These are phyloP conservation scores for Budorcas taxicolor DNA, from an alignment of 2,113 vertebrate species.

Conservation along the genomic window DNA sequence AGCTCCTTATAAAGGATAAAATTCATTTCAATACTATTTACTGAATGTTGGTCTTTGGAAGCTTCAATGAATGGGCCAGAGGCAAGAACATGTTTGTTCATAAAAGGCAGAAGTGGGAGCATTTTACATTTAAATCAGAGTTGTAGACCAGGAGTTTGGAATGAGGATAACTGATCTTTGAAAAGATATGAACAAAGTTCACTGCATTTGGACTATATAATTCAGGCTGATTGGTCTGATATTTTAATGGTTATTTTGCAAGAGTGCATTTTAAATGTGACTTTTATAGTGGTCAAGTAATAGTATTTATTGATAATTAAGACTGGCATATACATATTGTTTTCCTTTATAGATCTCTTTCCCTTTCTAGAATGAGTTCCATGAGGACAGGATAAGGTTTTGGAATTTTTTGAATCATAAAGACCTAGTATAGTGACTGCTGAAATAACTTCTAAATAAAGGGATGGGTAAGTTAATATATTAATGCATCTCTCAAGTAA, in stretches of 20 bases:
- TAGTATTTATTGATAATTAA: neutral
- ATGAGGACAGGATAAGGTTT: neutral
- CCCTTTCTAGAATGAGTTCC: neutral
- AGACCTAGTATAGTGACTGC: neutral
- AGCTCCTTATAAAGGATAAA: neutral
- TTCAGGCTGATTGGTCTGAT: neutral
- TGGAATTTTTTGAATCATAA: neutral
- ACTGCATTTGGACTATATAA: neutral
- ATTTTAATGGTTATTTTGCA: neutral
- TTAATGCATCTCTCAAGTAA: neutral
- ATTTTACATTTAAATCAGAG: conserved; percentile 2
- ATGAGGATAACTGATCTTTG: neutral
- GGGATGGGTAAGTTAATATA: neutral
- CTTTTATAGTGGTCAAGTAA: neutral
- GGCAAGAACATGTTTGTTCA: neutral
- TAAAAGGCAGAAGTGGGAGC: neutral
- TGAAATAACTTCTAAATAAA: neutral
- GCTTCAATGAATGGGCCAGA: neutral
- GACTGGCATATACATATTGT: neutral
- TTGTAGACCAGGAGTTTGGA: neutral
- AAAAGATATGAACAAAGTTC: neutral
- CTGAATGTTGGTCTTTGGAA: neutral
- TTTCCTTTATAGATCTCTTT: neutral
- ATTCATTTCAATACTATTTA: conserved; percentile 16
- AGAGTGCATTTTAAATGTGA: neutral